phyloP scores from a whole-genome alignment of 2,888 invertebrate species.

The Actias luna region DNA sequence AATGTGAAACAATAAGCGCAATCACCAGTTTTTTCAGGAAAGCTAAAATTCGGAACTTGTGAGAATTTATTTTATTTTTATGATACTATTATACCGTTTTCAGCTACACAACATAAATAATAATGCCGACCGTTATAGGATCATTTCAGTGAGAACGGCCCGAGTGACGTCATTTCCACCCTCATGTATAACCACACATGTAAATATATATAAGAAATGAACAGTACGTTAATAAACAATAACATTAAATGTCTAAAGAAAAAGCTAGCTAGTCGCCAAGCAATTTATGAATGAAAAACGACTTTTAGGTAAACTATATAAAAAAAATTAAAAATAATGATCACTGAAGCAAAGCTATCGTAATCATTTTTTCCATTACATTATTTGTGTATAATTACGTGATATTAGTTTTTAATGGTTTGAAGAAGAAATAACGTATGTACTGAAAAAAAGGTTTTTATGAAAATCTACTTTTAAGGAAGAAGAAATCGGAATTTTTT shows the following conservation, averaged over 20 bases:
- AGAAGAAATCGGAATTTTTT: too few relatives aligned
- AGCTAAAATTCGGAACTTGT: slow-evolving; percentile 73
- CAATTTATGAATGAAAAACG: background rate
- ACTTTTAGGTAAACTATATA: too few relatives aligned
- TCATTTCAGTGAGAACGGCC: slow-evolving; percentile 73
- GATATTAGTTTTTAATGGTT: too few relatives aligned
- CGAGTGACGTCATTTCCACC: slow-evolving; percentile 56
- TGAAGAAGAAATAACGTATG: too few relatives aligned
- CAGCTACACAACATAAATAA: slow-evolving; percentile 81
- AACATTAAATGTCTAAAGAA: background rate
- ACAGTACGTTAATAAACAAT: slow-evolving; percentile 4
- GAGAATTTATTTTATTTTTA: slow-evolving; percentile 79
- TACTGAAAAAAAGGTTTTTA: too few relatives aligned
- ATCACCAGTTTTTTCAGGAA: slow-evolving; percentile 65
- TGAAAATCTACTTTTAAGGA: too few relatives aligned
- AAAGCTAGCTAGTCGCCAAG: background rate
- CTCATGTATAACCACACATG: slow-evolving; percentile 32
- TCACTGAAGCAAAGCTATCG: too few relatives aligned
- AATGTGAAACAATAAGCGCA: slow-evolving; percentile 73
- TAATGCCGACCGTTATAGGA: slow-evolving; percentile 77
- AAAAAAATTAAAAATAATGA: too few relatives aligned
- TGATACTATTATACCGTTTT: slow-evolving; percentile 78
- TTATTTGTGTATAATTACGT: too few relatives aligned
- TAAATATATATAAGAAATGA: slow-evolving; percentile 9
- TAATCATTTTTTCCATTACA: too few relatives aligned